Base-by-base conservation (phyloP, 2,113 vertebrate genomes). In the Ceratotherium simum region DNA sequence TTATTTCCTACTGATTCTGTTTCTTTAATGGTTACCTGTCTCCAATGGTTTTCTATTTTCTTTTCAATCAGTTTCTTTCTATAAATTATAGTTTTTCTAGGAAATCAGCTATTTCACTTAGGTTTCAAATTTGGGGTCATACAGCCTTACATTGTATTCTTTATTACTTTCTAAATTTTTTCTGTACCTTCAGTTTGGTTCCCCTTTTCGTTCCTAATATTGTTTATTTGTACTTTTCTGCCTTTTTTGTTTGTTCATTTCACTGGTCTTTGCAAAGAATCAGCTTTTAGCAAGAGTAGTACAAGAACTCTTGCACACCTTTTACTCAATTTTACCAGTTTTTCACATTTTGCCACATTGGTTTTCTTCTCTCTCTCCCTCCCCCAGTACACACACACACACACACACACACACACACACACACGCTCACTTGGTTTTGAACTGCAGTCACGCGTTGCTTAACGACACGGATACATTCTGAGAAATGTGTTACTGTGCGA, bases 51-150 rank as follows among this genome's bases (percentile, higher is more conserved):
- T 96, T 82, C 31, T 89, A 0, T 69, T 84, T 70, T 69, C 20
- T 72, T 80, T 42, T 60, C 36, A 65, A 2, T 65, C 31, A 31
- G 10, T 85, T 90, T 85, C 62, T 85, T 90, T 85, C 62, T 13
- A 13, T 65, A 90, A 88, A 21, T 90, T 93, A 39, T 13, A 69
- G 18, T 70, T 65, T 90, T 90, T 64, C 56, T 72, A 73, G 46
- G 18, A 91, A 80, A 96, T 31, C 23, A 1, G 12, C 60, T 73
- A 14, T 96, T 75, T 96, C 76, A 92, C 31, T 51, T 91, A 70
- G 21, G 23, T 76, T 94, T 67, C 21, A 46, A 78, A 76, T 78
- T 93, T 42, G 6, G 33, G 14, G 2, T 51, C 27, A 6, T 69
- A 84, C 83, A 78, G 6, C 14, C 65, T 96, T 93, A 51, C 10